Conservation (phyloP, 2,113 vertebrate genomes). For the Catharus fuscescens region DNA sequence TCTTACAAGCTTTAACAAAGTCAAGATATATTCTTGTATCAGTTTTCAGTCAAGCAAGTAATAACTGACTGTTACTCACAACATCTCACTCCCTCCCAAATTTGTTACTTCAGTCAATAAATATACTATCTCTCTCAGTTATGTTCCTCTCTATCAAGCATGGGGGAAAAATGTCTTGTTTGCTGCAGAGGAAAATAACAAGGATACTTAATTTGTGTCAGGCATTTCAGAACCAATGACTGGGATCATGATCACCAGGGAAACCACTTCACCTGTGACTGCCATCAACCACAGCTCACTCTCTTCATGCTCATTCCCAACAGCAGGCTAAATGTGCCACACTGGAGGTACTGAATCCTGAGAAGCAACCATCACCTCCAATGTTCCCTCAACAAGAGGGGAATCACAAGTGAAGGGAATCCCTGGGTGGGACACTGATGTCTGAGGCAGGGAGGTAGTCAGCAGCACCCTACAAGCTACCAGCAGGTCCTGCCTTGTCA, state of each 20-base stretch:
- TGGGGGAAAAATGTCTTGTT: background rate
- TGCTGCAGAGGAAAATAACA: background rate
- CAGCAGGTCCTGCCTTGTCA: background rate
- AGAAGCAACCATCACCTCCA: background rate
- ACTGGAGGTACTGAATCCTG: background rate
- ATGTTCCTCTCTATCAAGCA: background rate
- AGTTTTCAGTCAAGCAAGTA: background rate
- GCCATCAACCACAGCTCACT: background rate
- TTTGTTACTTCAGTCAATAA: background rate
- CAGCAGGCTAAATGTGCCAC: background rate
- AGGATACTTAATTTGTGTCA: background rate
- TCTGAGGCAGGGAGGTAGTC: background rate
- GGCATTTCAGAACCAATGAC: background rate
- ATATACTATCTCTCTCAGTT: background rate
- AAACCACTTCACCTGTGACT: background rate
- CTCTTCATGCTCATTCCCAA: background rate
- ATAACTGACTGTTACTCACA: background rate
- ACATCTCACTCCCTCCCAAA: accelerated
- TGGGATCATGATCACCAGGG: background rate
- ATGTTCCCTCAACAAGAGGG: accelerated
- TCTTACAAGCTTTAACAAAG: background rate
- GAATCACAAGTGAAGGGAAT: background rate
- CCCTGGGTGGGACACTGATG: background rate
- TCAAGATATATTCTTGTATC: background rate
- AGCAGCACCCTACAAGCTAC: background rate